Percentiles rank a stretch among this genome's conserved stretches.
phyloP scores from a whole-genome alignment of 2,797 vertebrate species.

The Hypotaenidia okinawae region DNA sequence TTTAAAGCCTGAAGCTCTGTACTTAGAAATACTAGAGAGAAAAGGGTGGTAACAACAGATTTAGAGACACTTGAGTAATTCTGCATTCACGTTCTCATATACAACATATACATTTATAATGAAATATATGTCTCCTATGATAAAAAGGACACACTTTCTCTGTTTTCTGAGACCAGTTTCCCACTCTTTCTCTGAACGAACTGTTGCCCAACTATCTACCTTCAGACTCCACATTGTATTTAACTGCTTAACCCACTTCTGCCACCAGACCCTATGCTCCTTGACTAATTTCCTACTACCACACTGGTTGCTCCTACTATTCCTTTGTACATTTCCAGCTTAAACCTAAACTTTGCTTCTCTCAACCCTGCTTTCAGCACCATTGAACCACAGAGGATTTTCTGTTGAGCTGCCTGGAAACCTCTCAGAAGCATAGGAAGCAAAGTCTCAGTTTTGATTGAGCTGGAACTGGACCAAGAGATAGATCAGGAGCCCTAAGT shows the following conservation, averaged over 20 bases:
- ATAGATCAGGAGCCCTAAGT: background rate
- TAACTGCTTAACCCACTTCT: background rate
- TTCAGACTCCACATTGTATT: background rate
- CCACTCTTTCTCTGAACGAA: background rate
- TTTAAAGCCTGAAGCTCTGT: constrained; percentile 94
- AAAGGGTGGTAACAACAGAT: background rate
- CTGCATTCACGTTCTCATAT: background rate
- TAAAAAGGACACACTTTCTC: background rate
- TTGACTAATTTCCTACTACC: background rate
- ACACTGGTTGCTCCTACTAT: background rate
- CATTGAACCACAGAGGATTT: background rate
- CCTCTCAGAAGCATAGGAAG: background rate
- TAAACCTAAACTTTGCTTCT: background rate
- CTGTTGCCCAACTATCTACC: background rate
- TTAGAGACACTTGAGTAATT: background rate
- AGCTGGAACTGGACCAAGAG: background rate
- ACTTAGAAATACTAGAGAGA: constrained; percentile 88
- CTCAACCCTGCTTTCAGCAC: background rate
- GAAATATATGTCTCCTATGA: background rate
- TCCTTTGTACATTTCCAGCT: background rate
- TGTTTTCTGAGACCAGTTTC: background rate
- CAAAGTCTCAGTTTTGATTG: background rate
- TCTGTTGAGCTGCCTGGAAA: background rate
- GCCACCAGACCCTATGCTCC: background rate
- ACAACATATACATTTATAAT: background rate